phyloP scores from a whole-genome alignment of 2,797 vertebrate genomes.

The Lophius americanus region DNA sequence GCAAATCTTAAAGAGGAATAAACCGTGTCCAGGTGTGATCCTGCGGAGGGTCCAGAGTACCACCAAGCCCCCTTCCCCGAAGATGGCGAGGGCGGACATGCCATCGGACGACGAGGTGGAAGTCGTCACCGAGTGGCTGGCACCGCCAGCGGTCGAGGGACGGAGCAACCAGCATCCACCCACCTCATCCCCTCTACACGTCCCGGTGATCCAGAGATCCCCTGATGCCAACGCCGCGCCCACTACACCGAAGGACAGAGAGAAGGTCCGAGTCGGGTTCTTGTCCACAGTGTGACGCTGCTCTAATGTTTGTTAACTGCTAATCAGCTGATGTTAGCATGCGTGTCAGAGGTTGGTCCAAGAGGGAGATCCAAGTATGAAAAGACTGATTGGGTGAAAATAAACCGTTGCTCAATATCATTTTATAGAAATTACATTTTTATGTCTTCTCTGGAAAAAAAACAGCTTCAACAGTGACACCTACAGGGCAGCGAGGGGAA shows the following conservation, averaged over 20 bases:
- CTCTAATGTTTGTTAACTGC: not conserved
- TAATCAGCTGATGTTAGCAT: not conserved
- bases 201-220: slow-evolving; percentile 76
- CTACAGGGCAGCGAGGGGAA: too few species aligned
- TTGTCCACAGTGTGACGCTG: not conserved
- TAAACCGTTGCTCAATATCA: too few species aligned
- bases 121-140: slow-evolving; percentile 82
- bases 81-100: slow-evolving; percentile 56
- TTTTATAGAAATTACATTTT: too few species aligned
- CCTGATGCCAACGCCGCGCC: slow-evolving; percentile 35
- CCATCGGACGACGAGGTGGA: slow-evolving; percentile 82
- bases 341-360: not conserved
- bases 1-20: not conserved
- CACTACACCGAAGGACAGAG: slow-evolving; percentile 3
- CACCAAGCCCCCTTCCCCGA: slow-evolving; percentile 30
- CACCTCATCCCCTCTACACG: slow-evolving; percentile 48
- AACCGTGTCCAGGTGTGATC: slow-evolving; percentile 67
- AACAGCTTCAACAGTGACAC: too few species aligned
- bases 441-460: too few species aligned
- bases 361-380: too few species aligned
- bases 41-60: slow-evolving; percentile 49
- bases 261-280: slow-evolving; percentile 26
- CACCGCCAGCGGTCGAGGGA: slow-evolving; percentile 50
- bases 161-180: slow-evolving; percentile 38
- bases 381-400: too few species aligned